These are phyloP conservation scores for Eublepharis macularius DNA, from an alignment of 2,113 vertebrate species.

Conservation along the genomic window DNA sequence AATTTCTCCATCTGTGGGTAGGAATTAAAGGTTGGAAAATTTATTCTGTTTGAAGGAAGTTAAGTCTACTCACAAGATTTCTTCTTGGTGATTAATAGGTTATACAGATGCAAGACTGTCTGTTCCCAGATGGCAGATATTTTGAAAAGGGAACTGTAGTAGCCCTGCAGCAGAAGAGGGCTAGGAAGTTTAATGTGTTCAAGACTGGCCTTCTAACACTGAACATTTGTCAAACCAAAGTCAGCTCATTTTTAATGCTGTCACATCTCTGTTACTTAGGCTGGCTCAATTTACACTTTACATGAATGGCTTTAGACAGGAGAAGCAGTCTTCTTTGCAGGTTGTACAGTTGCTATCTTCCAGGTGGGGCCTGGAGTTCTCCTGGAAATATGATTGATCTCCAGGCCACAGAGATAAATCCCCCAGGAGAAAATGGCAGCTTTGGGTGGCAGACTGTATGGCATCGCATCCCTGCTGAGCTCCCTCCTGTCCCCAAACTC, in stretches of 20 bases:
- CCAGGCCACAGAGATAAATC: no score
- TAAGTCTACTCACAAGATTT: not conserved
- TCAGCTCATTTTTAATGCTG: not conserved
- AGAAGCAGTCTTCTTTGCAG: not conserved
- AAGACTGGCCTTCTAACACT: not conserved
- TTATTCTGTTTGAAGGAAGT: not conserved
- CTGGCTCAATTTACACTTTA: not conserved
- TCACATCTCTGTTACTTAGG: not conserved
- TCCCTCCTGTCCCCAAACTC: no score
- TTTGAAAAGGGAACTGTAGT: not conserved
- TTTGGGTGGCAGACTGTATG: no score
- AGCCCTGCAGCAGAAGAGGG: not conserved
- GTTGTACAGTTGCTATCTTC: not conserved
- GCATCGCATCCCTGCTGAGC: no score
- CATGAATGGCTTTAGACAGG: not conserved
- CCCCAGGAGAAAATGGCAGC: no score
- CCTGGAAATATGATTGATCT: no score
- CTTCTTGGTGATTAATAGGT: not conserved
- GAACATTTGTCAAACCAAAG: not conserved
- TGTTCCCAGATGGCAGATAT: not conserved
- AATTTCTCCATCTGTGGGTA: not conserved
- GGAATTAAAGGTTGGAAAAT: not conserved
- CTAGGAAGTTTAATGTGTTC: not conserved
- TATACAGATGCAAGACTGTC: not conserved
- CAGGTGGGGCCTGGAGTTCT: no score